Evolutionary conservation across 2,797 vertebrate genomes (phyloP), one percentile per base, ranked within the genome.

Genomic region (Oceanodroma leucorhoa): DNA sequence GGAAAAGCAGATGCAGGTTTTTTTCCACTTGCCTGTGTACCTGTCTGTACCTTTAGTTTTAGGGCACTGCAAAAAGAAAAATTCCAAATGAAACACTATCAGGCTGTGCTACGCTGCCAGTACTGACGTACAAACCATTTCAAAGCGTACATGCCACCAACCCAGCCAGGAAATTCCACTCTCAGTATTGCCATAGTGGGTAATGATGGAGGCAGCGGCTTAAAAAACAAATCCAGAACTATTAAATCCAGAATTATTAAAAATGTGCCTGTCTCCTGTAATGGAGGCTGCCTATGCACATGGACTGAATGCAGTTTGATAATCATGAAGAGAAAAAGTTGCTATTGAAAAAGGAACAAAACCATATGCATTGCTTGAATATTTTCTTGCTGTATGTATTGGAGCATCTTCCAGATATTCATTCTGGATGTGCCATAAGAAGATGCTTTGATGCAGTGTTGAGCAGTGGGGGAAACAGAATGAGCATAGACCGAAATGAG

Each of bases 161-260:
- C 13, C 9, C 46, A 67, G 53, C 14, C 53, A 61, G 43, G 50
- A 66, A 87, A 71, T 71, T 72, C 65, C 54, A 27, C 16, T 54
- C n/a, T 58, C 48, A 26, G 10, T 34, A 15, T 40, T 87, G 64
- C 34, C 30, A 5, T 10, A 51, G 41, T 20, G 34, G 23, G 20
- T 65, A 34, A 9, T 61, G 27, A 40, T 27, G 38, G 26, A 72
- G 26, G 14, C n/a, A 38, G 41, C 0, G 0, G 7, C n/a, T 87
- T 71, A 71, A 58, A 75, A 81, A 84, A 21, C 12, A 78, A 82
- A 67, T 41, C 32, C 50, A 61, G 66, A 89, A 70, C 4, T 36
- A 36, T 36, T 36, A 36, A 36, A 36, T 36, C 36, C 36, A 36
- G 36, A 65, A 70, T 32, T 54, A 54, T 19, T 45, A 53, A 65